These are phyloP conservation scores for Lasaia peninsularis DNA, from an alignment of 1,140 invertebrate species.

Conservation along the genomic window DNA sequence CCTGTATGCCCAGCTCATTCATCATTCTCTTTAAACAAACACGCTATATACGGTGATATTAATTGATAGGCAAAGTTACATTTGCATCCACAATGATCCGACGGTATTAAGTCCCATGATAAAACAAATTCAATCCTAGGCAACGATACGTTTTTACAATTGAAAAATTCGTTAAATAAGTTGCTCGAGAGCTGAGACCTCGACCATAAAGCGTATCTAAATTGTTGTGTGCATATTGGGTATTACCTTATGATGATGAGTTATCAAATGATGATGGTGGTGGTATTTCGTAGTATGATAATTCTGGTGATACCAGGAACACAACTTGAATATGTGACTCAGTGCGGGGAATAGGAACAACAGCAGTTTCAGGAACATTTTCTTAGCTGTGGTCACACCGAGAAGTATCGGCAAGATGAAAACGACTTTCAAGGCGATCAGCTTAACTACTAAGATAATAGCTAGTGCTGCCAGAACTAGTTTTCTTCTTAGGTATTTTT, in stretches of 20 bases:
- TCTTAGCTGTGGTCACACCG: conserved; percentile 88
- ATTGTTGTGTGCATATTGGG: conserved; percentile 19
- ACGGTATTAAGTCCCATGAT: too few species aligned
- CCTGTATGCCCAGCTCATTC: too few species aligned
- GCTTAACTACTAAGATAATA: conserved; percentile 86
- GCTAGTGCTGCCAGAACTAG: conserved; percentile 85
- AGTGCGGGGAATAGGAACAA: conserved; percentile 89
- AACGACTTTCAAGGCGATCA: conserved; percentile 87
- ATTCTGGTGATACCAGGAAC: conserved; percentile 86
- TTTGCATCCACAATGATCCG: too few species aligned
- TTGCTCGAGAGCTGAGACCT: too few species aligned
- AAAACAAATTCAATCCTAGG: too few species aligned
- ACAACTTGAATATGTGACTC: conserved; percentile 89
- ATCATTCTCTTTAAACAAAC: too few species aligned
- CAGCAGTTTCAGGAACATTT: conserved; percentile 86
- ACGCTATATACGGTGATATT: too few species aligned
- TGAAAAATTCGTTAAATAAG: too few species aligned
- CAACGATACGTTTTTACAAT: too few species aligned
- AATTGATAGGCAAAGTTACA: too few species aligned
- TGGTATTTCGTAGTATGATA: conserved; percentile 85
- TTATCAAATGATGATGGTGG: conserved; percentile 87
- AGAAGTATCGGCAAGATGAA: conserved; percentile 85
- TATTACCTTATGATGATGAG: conserved; percentile 81
- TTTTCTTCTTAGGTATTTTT: conserved; percentile 86
- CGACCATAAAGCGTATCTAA: not conserved